Percentiles rank a stretch among this genome's conserved stretches.
Evolutionary conservation across 2,797 vertebrate genomes (phyloP).

Genomic region (Aeoliscus strigatus): DNA sequence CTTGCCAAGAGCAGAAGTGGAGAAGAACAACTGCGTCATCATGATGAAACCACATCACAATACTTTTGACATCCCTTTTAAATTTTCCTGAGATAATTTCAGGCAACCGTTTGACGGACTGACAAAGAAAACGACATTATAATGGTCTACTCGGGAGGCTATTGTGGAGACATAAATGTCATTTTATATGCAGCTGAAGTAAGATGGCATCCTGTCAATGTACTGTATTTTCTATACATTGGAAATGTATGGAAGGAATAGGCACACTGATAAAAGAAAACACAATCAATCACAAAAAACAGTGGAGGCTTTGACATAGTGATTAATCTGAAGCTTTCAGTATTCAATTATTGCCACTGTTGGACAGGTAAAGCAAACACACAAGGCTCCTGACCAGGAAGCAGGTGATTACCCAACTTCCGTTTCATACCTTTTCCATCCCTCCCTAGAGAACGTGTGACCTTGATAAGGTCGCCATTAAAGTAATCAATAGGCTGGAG

Average conservation of each 20-base stretch:
- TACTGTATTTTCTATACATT: too few relatives aligned
- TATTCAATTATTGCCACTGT: constrained; percentile 4
- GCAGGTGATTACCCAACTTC: constrained; percentile 7
- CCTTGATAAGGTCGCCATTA: constrained; percentile 55
- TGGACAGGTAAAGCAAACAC: constrained; percentile 6
- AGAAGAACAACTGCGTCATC: constrained; percentile 16
- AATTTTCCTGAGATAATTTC: constrained; percentile 24
- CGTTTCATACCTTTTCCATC: too few relatives aligned
- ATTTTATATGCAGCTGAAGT: constrained; percentile 9
- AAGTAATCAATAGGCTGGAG: constrained; percentile 65
- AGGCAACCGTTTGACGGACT: constrained; percentile 11
- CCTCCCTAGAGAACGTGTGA: constrained; percentile 36
- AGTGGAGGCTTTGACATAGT: too few relatives aligned
- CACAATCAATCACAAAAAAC: too few relatives aligned
- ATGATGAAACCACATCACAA: constrained; percentile 28
- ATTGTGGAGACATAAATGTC: constrained; percentile 17
- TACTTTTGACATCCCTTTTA: constrained; percentile 22
- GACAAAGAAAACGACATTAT: constrained; percentile 34
- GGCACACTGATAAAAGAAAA: constrained; percentile 17
- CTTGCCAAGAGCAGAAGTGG: constrained; percentile 7
- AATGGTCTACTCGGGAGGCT: constrained; percentile 21
- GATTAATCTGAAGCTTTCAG: not conserved
- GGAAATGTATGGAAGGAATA: constrained; percentile 11
- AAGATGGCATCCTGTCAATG: constrained; percentile 1
- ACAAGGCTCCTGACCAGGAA: constrained; percentile 12